Evolutionary conservation across 2,797 vertebrate species (phyloP).

Genomic region (Alcedo quadribrachys): DNA sequence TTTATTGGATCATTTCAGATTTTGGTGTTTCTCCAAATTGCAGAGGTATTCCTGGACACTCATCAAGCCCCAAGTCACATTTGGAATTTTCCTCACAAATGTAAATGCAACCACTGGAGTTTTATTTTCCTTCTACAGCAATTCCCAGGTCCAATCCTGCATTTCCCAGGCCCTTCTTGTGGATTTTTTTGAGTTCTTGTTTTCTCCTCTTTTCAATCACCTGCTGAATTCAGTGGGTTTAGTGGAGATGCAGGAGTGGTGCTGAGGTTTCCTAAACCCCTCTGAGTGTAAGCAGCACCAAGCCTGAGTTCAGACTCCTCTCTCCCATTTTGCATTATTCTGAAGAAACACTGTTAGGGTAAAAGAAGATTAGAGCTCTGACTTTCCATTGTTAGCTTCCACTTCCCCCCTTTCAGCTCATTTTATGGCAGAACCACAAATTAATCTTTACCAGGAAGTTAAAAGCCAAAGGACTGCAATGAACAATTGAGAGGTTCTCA

Average conservation of each 20-base stretch:
- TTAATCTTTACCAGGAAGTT: not conserved
- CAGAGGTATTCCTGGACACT: not conserved
- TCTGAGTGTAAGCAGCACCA: rapidly evolving
- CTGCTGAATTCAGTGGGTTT: not conserved
- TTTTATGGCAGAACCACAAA: not conserved
- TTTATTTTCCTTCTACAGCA: not conserved
- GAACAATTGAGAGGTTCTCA: not conserved
- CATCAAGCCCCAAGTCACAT: not conserved
- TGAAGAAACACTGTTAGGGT: rapidly evolving
- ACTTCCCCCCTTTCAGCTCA: not conserved
- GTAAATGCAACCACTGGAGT: not conserved
- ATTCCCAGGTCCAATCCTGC: not conserved
- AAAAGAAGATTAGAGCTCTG: not conserved
- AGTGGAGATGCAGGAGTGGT: not conserved
- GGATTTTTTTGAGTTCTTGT: not conserved
- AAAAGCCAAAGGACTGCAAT: not conserved
- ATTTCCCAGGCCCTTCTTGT: not conserved
- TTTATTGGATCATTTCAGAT: not conserved
- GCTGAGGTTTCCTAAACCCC: not conserved
- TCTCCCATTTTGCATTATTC: not conserved
- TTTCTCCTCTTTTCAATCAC: not conserved
- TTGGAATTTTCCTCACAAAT: not conserved
- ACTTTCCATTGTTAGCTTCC: not conserved
- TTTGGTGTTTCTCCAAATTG: not conserved
- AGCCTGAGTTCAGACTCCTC: not conserved